Percentiles rank a stretch among this genome's conserved stretches.
These are phyloP conservation scores for Holotrichia oblita DNA, from an alignment of 1,140 invertebrate species.

Conservation along the genomic window DNA sequence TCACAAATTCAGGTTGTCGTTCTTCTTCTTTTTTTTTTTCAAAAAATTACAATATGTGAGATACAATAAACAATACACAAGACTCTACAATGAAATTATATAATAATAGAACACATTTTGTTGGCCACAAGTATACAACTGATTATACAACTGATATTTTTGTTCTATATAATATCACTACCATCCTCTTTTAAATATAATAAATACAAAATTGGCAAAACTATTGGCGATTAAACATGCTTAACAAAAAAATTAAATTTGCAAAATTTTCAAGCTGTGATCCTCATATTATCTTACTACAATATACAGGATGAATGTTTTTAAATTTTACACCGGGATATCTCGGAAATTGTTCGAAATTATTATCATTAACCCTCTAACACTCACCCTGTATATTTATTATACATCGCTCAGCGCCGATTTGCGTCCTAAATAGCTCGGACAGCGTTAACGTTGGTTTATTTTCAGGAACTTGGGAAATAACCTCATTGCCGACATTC, in stretches of 20 bases:
- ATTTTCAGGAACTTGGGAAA: constrained; percentile 42
- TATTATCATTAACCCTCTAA: too few species aligned
- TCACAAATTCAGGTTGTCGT: too few species aligned
- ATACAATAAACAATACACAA: too few species aligned
- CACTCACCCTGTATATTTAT: too few species aligned
- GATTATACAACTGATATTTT: too few species aligned
- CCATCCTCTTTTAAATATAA: background rate
- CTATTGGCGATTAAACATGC: constrained; percentile 16
- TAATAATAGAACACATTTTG: too few species aligned
- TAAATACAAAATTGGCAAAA: constrained; percentile 8
- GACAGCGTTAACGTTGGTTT: constrained; percentile 28
- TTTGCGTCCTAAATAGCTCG: background rate
- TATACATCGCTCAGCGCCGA: background rate
- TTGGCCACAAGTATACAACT: too few species aligned
- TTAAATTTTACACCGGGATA: too few species aligned
- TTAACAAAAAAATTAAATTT: background rate
- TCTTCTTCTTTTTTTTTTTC: too few species aligned
- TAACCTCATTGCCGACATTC: constrained; percentile 39
- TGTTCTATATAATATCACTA: constrained; percentile 1
- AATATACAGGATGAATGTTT: background rate
- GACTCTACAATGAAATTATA: too few species aligned
- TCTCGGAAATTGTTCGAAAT: too few species aligned
- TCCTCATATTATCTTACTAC: background rate
- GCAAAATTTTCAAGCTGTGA: background rate
- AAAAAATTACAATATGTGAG: too few species aligned